Percentiles rank a stretch among this genome's conserved stretches.
phyloP scores from a whole-genome alignment of 2,113 vertebrate genomes.

The Neotragus pygmaeus region DNA sequence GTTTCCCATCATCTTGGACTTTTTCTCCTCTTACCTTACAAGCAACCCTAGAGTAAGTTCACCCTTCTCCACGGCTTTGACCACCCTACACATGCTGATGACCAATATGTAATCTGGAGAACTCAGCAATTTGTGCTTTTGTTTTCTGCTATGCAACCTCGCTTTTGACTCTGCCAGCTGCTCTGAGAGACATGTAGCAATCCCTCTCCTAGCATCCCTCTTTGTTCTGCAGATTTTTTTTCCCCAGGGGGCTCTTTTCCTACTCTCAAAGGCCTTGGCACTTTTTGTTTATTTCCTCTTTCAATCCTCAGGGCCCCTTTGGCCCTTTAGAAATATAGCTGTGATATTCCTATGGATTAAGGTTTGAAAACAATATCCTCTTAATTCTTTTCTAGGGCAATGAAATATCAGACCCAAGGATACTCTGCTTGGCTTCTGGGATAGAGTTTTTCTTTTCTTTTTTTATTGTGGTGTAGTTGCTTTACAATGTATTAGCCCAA shows the following conservation, averaged over 20 bases:
- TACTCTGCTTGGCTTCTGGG: not conserved
- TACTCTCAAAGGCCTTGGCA: not conserved
- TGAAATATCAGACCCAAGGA: not conserved
- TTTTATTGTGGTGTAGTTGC: not conserved
- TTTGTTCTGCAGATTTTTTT: not conserved
- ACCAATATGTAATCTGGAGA: not conserved
- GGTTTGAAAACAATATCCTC: not conserved
- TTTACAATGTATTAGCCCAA: not conserved
- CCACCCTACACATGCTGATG: not conserved
- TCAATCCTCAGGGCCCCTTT: not conserved
- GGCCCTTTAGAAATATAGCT: not conserved
- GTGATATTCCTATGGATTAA: not conserved
- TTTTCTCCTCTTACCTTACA: not conserved
- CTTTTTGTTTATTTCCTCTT: not conserved
- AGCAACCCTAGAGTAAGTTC: not conserved
- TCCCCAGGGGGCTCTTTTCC: not conserved
- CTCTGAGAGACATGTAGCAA: not conserved
- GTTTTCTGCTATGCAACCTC: not conserved
- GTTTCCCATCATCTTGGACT: not conserved
- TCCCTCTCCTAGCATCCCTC: not conserved
- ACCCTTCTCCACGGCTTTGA: not conserved
- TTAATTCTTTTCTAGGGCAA: not conserved
- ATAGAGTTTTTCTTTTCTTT: not conserved
- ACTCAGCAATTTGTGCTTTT: not conserved
- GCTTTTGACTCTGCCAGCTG: not conserved